Evolutionary conservation across 2,888 invertebrate genomes (phyloP).

Genomic region (Nemoura dubitans): DNA sequence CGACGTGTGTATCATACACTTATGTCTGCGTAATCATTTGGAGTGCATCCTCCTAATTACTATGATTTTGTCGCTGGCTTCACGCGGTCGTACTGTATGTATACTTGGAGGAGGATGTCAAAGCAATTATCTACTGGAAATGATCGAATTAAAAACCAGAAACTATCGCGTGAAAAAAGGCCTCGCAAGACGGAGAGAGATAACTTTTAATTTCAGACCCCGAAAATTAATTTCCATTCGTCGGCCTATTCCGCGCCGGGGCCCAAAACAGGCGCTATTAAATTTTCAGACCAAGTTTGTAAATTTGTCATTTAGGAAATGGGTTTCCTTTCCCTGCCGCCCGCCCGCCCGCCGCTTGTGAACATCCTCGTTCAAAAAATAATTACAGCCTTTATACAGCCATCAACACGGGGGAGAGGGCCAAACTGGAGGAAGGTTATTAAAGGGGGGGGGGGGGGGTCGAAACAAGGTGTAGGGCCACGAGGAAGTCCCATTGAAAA

Average conservation of each 20-base stretch:
- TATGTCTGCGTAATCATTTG: not conserved
- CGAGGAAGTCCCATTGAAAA: not conserved
- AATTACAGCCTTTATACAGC: constrained; percentile 19
- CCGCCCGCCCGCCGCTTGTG: not conserved
- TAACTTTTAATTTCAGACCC: not conserved
- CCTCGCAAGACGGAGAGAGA: not conserved
- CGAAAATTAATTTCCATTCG: constrained; percentile 21
- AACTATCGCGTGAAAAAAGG: not conserved
- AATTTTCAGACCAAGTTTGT: not conserved
- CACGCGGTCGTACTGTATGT: not conserved
- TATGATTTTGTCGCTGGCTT: not conserved
- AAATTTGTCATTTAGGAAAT: constrained; percentile 35
- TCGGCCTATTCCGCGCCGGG: not conserved
- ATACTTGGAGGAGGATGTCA: not conserved
- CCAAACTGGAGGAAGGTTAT: not conserved
- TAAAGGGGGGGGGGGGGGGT: not conserved
- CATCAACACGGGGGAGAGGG: not conserved
- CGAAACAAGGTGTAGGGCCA: not conserved
- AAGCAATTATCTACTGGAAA: not conserved
- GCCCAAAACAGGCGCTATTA: not conserved
- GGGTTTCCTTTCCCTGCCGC: constrained; percentile 8
- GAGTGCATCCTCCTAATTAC: constrained; percentile 7
- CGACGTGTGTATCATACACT: not conserved
- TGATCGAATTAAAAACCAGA: not conserved
- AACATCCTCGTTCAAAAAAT: constrained; percentile 19